Base-by-base conservation (phyloP, 2,797 vertebrate genomes). In the Podarcis lilfordi region DNA sequence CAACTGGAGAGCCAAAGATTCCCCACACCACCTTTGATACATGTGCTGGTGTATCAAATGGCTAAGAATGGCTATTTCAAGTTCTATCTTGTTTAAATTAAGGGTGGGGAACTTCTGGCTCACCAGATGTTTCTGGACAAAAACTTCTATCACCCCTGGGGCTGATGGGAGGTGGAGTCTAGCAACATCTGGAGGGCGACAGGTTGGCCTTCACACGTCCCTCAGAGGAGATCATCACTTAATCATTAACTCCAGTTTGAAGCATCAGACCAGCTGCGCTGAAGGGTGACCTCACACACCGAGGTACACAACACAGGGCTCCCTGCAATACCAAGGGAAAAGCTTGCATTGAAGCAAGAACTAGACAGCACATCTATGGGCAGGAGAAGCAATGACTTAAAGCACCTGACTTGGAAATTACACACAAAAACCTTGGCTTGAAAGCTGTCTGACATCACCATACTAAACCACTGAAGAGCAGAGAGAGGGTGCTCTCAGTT, bases 381-480 rank as follows among this genome's bases (percentile, higher is more conserved):
- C 40, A 59, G 61, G 66, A 88, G 45, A 83, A 55, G 64, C 81
- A 25, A 5, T 25, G 45, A 81, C 68, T 78, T 61, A 37, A 40
- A 40, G 66, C 43, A 43, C 45, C 66, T 13, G 5, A 77, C 11
- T 15, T 3, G 77, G 45, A 45, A 87, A 78, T 43, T 61, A 10
- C 86, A 74, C 23, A 15, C 45, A 9, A 27, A 4, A 7, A 80
- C 61, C n/a, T 68, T 68, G 74, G 80, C 74, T 32, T 45, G 29
- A 43, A 43, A 29, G 25, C 29, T 68, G n/a, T 17, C 71, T 71
- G 76, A 86, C 76, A 80, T 80, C n/a, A 66, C 80, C 61, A 55
- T 86, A 55, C 79, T 86, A 71, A 86, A 68, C 64, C 64, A 55
- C 76, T 86, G 79, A 80, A 86, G 61, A 71, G 61, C 7, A 35